Evolutionary conservation across 2,888 invertebrate species (phyloP), one percentile per base, ranked within the genome.

Genomic region (Escarpia spicata): DNA sequence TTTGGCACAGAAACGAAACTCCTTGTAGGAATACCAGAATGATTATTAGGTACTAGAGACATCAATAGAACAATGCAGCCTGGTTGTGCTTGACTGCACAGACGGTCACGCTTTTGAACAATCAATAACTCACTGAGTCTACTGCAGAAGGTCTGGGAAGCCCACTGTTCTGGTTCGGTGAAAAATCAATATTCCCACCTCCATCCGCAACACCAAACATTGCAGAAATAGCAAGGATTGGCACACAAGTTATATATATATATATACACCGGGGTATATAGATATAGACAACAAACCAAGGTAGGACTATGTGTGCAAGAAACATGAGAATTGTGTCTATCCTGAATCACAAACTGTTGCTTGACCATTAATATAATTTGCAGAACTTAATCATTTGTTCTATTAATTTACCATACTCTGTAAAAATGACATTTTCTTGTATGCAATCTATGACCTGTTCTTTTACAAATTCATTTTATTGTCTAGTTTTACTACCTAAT

Each of bases 31-130:
- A 75, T 6, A 26, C 75, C 26, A 15, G 75, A 75, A 75, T 75
- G 75, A 75, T 75, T 75, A 75, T 75, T 75, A n/a, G 75, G 75
- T 75, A 75, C 75, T 75, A 3, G 75, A 75, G 75, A 75, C 75
- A 75, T n/a, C n/a, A n/a, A 75, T n/a, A 75, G 75, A 75, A 75
- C 75, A 75, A 75, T 26, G 75, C 15, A 26, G 75, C 6, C 26
- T 4, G 75, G 75, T 75, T 26, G 19, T n/a, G 75, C 75, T 75
- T 75, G 75, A 75, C 75, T 19, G 26, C 75, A 75, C 19, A 26
- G 75, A 75, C 75, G 75, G 75, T 75, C 75, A 75, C 75, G 75
- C 19, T 4, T 75, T n/a, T 75, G 75, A 75, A 75, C 75, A 75
- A 75, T 75, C 75, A 75, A 75, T 75, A 75, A 19, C 19, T 6